A percentile compares a stretch with the other conserved stretches of the same genome.
phyloP scores from a whole-genome alignment of 2,113 vertebrate species.

The Pipra filicauda region DNA sequence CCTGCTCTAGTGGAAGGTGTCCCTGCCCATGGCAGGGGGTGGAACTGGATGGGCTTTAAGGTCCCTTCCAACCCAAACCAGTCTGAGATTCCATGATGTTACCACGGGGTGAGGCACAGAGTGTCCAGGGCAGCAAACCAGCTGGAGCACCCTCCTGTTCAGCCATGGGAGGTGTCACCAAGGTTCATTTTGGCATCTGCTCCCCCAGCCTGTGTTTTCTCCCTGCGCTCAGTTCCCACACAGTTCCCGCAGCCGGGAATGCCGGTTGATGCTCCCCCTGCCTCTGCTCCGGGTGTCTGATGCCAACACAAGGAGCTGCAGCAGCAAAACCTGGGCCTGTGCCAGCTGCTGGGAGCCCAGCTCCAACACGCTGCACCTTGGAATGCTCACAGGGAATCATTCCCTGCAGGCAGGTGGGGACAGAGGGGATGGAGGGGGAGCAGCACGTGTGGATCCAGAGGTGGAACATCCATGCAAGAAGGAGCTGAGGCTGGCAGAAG shows the following conservation, averaged over 20 bases:
- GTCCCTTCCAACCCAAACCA: neutral
- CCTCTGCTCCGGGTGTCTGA: neutral
- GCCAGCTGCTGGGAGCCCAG: neutral
- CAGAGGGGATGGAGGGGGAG: neutral
- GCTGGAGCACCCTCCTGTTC: neutral
- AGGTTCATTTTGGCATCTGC: neutral
- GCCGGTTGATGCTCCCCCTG: fast-evolving
- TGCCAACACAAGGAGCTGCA: neutral
- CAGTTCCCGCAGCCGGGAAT: fast-evolving
- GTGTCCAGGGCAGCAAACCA: neutral
- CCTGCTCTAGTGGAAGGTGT: neutral
- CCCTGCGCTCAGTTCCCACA: fast-evolving
- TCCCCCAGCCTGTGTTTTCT: neutral
- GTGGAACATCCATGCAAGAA: fast-evolving
- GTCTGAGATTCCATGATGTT: neutral
- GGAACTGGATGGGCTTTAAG: neutral
- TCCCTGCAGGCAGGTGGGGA: neutral
- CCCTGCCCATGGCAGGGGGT: neutral
- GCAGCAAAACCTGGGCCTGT: neutral
- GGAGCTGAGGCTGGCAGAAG: neutral
- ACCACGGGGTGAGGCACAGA: neutral
- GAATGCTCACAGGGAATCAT: fast-evolving
- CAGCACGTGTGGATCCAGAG: fast-evolving
- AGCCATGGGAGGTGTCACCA: neutral
- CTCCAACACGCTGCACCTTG: neutral